Evolutionary conservation across 2,113 vertebrate species (phyloP).

Genomic region (Alethe diademata): DNA sequence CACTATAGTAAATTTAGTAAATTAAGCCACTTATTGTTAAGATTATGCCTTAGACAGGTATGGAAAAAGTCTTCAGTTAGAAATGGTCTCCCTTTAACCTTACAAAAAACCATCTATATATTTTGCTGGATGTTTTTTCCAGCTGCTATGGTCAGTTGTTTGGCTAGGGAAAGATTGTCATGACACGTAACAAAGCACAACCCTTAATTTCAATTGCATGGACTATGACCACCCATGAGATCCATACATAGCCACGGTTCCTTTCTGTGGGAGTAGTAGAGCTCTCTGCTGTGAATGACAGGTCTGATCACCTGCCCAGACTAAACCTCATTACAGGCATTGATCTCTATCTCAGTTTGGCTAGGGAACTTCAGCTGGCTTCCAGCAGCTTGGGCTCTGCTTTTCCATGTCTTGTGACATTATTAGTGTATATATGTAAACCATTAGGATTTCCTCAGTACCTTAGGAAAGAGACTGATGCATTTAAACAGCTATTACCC

Average conservation of each 20-base stretch:
- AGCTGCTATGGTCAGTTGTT: not conserved
- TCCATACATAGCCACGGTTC: not conserved
- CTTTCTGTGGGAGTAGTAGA: not conserved
- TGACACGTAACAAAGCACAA: not conserved
- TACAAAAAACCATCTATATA: not conserved
- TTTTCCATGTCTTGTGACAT: not conserved
- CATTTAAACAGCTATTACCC: constrained; percentile 18
- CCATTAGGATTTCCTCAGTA: constrained; percentile 32
- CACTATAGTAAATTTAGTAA: not conserved
- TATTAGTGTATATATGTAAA: not conserved
- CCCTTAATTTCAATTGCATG: not conserved
- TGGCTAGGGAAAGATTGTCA: not conserved
- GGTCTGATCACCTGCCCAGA: not conserved
- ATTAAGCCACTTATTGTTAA: not conserved
- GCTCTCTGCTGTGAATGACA: not conserved
- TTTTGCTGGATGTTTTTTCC: not conserved
- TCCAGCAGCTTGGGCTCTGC: not conserved
- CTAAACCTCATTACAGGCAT: not conserved
- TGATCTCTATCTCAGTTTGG: not conserved
- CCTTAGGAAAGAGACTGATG: not conserved
- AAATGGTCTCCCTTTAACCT: not conserved
- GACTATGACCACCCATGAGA: not conserved
- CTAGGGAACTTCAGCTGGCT: not conserved
- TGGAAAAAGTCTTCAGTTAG: not conserved
- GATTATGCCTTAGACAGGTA: not conserved